Evolutionary conservation across 2,797 vertebrate genomes (phyloP), one percentile per base, ranked within the genome.

Genomic region (Rhinatrema bivittatum): DNA sequence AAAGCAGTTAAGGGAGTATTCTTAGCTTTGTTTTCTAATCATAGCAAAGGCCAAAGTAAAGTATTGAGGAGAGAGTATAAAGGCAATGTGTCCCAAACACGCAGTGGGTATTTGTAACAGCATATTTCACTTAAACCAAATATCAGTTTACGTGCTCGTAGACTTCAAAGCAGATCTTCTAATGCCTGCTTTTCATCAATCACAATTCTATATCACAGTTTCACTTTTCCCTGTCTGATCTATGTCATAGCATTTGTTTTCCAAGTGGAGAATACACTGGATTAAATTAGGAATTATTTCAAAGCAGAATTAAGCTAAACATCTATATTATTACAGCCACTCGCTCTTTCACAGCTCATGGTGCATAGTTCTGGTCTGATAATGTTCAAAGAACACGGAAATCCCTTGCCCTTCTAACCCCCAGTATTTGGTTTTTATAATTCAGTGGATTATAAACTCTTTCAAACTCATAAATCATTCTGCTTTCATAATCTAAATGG

Each of bases 61-160:
- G 58, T 36, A 52, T 57, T 65, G 76, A 53, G 55, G 73, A 10
- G 32, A 50, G 58, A 62, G 68, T 53, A 57, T 68, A 46, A 40
- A 62, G 72, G 56, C 66, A 53, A 65, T 70, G 50, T 32, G 64
- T 56, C 68, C 50, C 66, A 60, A 65, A 68, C 67, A 46, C 36
- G 39, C 65, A 62, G 74, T 72, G 74, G 69, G 43, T 72, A 73
- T 74, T 73, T 47, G 39, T 53, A 79, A 78, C 79, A 85, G 80
- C 74, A 86, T 82, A 78, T 79, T 86, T 81, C 72, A 90, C 82
- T 95, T 94, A 92, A 77, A 87, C 79, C 82, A 87, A 92, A 88
- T 93, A 95, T 96, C 91, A 87, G 86, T 94, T 96, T 92, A 87
- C 91, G n/a, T 79, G 85, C 87, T 82, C 84, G 87, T 87, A 87